A percentile compares a stretch with the other conserved stretches of the same genome.
Conservation (phyloP, 2,888 invertebrate species). For the Tiliacea citrago region DNA sequence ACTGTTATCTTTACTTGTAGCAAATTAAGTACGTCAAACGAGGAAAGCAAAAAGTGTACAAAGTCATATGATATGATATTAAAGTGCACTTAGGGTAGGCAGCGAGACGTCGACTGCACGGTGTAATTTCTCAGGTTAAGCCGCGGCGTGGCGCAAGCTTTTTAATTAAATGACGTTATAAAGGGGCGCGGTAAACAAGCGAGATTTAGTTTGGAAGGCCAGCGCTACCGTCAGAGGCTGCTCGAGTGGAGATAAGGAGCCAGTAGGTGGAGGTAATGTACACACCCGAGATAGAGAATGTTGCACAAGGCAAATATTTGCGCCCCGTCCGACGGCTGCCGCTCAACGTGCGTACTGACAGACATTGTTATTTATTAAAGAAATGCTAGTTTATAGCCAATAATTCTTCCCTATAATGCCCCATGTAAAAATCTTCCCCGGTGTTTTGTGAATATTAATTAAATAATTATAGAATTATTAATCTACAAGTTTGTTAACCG, state of each 20-base stretch:
- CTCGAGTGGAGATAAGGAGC: constrained; percentile 80
- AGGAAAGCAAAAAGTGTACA: constrained; percentile 17
- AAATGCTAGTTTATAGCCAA: constrained; percentile 40
- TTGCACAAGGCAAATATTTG: constrained; percentile 85
- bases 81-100: constrained; percentile 39
- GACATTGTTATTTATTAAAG: constrained; percentile 63
- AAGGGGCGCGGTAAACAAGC: constrained; percentile 79
- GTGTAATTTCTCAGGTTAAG: constrained; percentile 56
- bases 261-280: constrained; percentile 80
- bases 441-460: background rate
- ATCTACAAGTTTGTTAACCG: too few species aligned
- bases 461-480: background rate
- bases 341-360: constrained; percentile 64
- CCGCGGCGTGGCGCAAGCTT: constrained; percentile 66
- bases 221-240: constrained; percentile 74
- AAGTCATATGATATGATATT: constrained; percentile 34
- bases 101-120: constrained; percentile 11
- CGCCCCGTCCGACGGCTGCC: constrained; percentile 60
- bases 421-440: background rate
- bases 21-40: constrained; percentile 26
- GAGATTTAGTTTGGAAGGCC: constrained; percentile 78
- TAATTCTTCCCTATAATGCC: background rate
- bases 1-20: constrained; percentile 30
- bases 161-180: constrained; percentile 82
- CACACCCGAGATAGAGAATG: constrained; percentile 80